Conservation (phyloP, 92 coral and sea anemone genomes). For the Diadumene lineata region DNA sequence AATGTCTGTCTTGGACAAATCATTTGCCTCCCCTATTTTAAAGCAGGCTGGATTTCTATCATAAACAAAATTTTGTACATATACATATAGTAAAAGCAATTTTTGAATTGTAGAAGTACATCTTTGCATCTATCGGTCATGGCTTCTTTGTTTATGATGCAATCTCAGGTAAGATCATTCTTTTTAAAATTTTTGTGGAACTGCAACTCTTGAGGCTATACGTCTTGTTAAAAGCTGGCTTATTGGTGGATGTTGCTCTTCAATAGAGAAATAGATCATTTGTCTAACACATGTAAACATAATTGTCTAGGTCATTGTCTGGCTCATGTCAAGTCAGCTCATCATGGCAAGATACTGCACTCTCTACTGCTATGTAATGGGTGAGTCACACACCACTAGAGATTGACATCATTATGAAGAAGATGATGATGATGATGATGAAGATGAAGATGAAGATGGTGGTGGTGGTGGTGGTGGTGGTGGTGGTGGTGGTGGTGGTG, state of each 20-base stretch:
- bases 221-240: too few species aligned
- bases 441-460: background rate
- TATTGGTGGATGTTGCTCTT: too few species aligned
- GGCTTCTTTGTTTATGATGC: conserved; percentile 94
- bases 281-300: too few species aligned
- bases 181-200: too few species aligned
- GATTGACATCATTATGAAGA: background rate
- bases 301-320: conserved; percentile 69
- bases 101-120: conserved; percentile 60
- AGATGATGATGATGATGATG: background rate
- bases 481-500: background rate
- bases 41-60: too few species aligned
- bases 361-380: conserved; percentile 74
- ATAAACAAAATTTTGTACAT: too few species aligned
- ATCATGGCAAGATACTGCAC: conserved; percentile 85
- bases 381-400: conserved; percentile 37
- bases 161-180: conserved; percentile 62
- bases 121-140: conserved; percentile 93
- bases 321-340: conserved; percentile 74
- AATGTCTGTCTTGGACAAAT: too few species aligned
- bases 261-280: too few species aligned
- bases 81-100: background rate
- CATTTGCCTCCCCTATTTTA: too few species aligned
- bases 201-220: too few species aligned
- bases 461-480: background rate